Evolutionary conservation across 2,113 vertebrate species (phyloP).

Genomic region (Mirounga angustirostris): DNA sequence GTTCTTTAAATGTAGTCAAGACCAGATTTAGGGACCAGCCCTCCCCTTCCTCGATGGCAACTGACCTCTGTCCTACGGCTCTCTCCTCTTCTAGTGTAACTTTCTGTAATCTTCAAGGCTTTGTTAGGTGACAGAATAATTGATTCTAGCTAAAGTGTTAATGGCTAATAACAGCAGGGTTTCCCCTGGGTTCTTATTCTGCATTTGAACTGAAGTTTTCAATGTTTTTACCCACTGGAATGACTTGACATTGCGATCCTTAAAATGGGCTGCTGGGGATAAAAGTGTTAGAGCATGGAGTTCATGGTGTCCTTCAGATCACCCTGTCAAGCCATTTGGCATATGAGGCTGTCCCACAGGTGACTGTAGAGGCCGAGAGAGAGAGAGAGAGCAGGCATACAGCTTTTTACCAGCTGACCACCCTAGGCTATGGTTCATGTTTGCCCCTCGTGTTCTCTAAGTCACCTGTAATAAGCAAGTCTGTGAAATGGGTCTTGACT

Average conservation of each 20-base stretch:
- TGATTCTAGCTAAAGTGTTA: constrained; percentile 47
- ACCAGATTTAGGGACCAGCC: background rate
- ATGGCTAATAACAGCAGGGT: background rate
- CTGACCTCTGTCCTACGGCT: background rate
- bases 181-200: background rate
- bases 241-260: background rate
- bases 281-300: background rate
- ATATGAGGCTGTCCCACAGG: background rate
- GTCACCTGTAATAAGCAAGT: background rate
- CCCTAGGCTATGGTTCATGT: background rate
- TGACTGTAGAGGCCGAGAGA: background rate
- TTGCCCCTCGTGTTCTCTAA: background rate
- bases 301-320: background rate
- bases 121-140: background rate
- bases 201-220: background rate
- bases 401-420: background rate
- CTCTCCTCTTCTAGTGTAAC: background rate
- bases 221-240: background rate
- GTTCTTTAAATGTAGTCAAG: background rate
- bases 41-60: background rate
- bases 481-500: background rate
- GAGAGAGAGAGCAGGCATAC: background rate
- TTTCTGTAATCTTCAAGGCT: background rate
- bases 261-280: background rate
- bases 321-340: background rate